phyloP scores from a whole-genome alignment of 1,140 invertebrate genomes.

The Eueides isabella region DNA sequence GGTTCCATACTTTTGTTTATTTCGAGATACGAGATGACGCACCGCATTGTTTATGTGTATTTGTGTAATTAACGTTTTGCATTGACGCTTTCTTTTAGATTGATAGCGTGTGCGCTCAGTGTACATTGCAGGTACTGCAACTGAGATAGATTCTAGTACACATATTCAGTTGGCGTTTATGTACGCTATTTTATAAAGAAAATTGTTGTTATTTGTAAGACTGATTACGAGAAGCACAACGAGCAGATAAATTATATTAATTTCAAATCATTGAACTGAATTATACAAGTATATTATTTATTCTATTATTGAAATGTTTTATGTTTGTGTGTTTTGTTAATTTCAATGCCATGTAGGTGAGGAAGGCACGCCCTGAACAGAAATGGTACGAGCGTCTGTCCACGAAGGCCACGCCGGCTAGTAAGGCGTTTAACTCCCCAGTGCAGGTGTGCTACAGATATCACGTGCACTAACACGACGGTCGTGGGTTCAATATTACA shows the following conservation, averaged over 20 bases:
- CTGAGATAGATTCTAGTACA: too few species aligned
- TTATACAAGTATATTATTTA: too few species aligned
- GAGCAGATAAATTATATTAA: too few species aligned
- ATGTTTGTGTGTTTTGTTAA: conserved; percentile 22
- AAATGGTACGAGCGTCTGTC: conserved; percentile 76
- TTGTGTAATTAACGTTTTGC: conserved; percentile 30
- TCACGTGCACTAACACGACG: conserved; percentile 43
- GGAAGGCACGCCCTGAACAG: conserved; percentile 58
- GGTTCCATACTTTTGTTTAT: conserved; percentile 18
- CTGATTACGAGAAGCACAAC: too few species aligned
- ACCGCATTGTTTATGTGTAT: conserved; percentile 30
- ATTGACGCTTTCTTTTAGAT: conserved; percentile 16
- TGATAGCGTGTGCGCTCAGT: too few species aligned
- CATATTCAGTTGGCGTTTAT: too few species aligned
- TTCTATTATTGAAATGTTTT: background rate
- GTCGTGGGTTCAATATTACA: background rate
- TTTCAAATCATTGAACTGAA: too few species aligned
- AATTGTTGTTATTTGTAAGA: too few species aligned
- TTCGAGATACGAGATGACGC: conserved; percentile 26
- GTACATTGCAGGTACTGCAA: background rate
- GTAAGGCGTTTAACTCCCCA: conserved; percentile 57
- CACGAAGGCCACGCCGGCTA: conserved; percentile 53
- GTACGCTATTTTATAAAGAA: too few species aligned
- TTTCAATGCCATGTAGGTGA: conserved; percentile 50
- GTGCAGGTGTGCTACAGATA: conserved; percentile 61